phyloP scores from a whole-genome alignment of 2,888 invertebrate genomes.

The Euzophera pinguis region DNA sequence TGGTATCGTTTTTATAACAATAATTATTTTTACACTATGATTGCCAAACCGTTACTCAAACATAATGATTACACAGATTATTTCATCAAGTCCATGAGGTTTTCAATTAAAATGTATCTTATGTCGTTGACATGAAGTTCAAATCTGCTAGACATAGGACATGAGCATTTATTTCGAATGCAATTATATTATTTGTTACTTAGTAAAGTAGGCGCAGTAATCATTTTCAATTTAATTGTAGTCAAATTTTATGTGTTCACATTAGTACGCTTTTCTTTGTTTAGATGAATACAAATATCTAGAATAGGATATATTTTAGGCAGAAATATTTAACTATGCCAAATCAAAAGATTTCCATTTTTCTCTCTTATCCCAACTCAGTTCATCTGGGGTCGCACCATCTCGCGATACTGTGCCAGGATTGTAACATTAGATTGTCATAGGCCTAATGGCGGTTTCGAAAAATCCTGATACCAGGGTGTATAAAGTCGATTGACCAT shows the following conservation, averaged over 20 bases:
- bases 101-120: not conserved
- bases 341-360: no score
- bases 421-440: no score
- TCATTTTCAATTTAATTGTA: constrained; percentile 52
- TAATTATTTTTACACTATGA: constrained; percentile 14
- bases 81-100: not conserved
- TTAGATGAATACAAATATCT: no score
- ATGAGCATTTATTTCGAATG: constrained; percentile 38
- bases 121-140: not conserved
- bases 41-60: constrained; percentile 11
- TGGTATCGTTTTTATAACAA: constrained; percentile 1
- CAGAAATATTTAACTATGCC: no score
- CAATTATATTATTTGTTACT: constrained; percentile 47
- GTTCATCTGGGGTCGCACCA: no score
- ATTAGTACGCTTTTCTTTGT: constrained; percentile 19
- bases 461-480: no score
- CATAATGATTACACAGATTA: constrained; percentile 12
- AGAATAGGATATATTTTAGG: no score
- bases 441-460: no score
- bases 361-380: no score
- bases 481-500: no score
- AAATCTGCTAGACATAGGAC: constrained; percentile 19
- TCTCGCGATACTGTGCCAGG: no score
- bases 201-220: constrained; percentile 41
- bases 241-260: constrained; percentile 30